Evolutionary conservation across 2,113 vertebrate genomes (phyloP).

Genomic region (Protomyctophum bolini): DNA sequence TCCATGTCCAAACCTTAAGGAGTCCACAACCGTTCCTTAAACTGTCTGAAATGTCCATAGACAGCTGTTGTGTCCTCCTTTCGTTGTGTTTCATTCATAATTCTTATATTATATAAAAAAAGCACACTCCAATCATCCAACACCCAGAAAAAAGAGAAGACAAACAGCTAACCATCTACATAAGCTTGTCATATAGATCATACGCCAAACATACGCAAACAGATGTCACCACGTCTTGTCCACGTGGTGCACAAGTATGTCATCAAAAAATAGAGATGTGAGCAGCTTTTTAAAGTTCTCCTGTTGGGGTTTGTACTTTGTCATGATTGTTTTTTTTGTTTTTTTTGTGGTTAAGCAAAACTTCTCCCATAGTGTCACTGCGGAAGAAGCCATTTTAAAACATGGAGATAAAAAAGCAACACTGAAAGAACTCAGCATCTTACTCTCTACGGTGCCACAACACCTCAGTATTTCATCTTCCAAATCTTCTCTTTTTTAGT

Average conservation of each 20-base stretch:
- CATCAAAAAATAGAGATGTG: slow-evolving; percentile 74
- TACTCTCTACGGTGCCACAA: slow-evolving; percentile 37
- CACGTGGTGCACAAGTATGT: slow-evolving; percentile 55
- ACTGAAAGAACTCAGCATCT: slow-evolving; percentile 51
- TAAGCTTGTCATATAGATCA: slow-evolving; percentile 45
- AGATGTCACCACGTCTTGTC: slow-evolving; percentile 35
- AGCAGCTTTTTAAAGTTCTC: slow-evolving; percentile 67
- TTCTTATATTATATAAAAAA: slow-evolving; percentile 57
- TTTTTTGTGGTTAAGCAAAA: slow-evolving; percentile 57
- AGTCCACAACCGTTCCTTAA: slow-evolving; percentile 38
- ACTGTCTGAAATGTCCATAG: slow-evolving; percentile 46
- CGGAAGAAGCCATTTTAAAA: slow-evolving; percentile 66
- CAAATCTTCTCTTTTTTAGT: slow-evolving; percentile 40
- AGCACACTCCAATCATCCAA: slow-evolving; percentile 63
- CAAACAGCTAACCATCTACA: slow-evolving; percentile 50
- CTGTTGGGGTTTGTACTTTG: slow-evolving; percentile 28
- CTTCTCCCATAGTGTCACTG: slow-evolving; percentile 69
- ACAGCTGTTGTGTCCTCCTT: slow-evolving; percentile 22
- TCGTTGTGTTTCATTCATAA: slow-evolving; percentile 56
- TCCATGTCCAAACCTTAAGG: slow-evolving; percentile 17
- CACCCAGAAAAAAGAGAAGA: slow-evolving; percentile 33
- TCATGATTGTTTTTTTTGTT: slow-evolving; percentile 15
- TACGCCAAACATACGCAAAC: slow-evolving; percentile 35
- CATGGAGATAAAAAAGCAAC: slow-evolving; percentile 49
- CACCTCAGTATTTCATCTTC: slow-evolving; percentile 34